These are phyloP conservation scores for Odontocolon sp. DNA, from an alignment of 2,888 invertebrate species.

Conservation along the genomic window DNA sequence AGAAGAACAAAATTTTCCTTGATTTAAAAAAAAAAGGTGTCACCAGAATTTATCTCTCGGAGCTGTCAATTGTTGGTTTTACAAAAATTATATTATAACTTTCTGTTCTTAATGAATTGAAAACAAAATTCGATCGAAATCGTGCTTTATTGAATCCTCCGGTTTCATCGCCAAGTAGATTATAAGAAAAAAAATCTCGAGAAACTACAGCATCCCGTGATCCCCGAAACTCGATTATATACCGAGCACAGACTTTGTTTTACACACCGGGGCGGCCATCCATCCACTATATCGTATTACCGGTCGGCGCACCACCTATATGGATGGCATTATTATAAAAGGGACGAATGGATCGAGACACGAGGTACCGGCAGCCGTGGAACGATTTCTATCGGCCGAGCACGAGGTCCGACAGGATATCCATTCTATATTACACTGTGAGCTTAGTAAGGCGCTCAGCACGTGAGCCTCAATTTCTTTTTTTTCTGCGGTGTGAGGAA, in stretches of 20 bases:
- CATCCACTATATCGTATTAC: conserved; percentile 71
- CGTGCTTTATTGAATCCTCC: conserved; percentile 54
- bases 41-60: no score
- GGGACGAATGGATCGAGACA: conserved; percentile 56
- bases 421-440: conserved; percentile 72
- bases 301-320: conserved; percentile 65
- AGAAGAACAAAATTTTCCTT: no score
- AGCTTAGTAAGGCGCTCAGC: conserved; percentile 29
- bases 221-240: conserved; percentile 32
- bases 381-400: conserved; percentile 55
- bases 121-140: conserved; percentile 22
- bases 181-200: background rate
- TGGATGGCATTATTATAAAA: conserved; percentile 62
- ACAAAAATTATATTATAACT: no score
- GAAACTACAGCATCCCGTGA: background rate
- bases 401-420: conserved; percentile 72
- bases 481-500: conserved; percentile 29
- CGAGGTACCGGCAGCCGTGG: conserved; percentile 34
- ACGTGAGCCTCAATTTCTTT: conserved; percentile 40
- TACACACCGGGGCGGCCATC: conserved; percentile 56
- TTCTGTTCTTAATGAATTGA: no score
- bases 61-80: no score
- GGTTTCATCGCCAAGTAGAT: conserved; percentile 8
- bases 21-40: no score
- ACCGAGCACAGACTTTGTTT: conserved; percentile 53